Evolutionary conservation across 2,797 vertebrate species (phyloP), one percentile per base, ranked within the genome.

Genomic region (Adelosebastes latens): DNA sequence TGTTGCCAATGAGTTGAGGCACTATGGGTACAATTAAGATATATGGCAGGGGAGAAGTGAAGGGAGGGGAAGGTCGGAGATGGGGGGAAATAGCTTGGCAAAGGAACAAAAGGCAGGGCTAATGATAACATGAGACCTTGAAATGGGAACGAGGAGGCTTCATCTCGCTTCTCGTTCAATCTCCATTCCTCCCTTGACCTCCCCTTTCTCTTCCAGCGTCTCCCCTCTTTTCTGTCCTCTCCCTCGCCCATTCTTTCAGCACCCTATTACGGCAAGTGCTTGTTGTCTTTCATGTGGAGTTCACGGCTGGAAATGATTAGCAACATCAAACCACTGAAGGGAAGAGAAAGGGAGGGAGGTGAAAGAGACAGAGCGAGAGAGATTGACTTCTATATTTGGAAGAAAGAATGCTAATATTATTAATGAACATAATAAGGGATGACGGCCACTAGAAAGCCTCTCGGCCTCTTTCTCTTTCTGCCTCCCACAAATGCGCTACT

Each of bases 251-350:
- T 73, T 87, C 90, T 93, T 89, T 93, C 93, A 79, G 87, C 93
- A 93, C 89, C 90, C 93, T 89, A 89, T 94, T 94, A 94, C 79
- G 29, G 88, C 90, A 87, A 94, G 92, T 91, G 89, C 90, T 90
- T 88, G 87, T 90, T 91, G 92, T 94, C 93, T 93, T 95, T 95
- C 92, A 94, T 94, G 92, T 90, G 85, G 88, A 88, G 87, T 87
- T 93, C 92, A 85, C 79, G 92, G 93, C 94, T 95, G 94, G 94
- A 85, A 94, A 93, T 93, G 86, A 94, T 96, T 95, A 94, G 84
- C 84, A 89, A 90, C 85, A 93, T 96, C 92, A 94, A 93, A 92
- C 90, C 89, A 76, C 82, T 49, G 87, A 80, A 81, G 82, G 88
- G 83, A 79, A 82, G 82, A 78, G 60, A 82, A 80, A 77, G 85